These are phyloP conservation scores for Protomyctophum bolini DNA, from an alignment of 2,113 vertebrate species.

Conservation along the genomic window DNA sequence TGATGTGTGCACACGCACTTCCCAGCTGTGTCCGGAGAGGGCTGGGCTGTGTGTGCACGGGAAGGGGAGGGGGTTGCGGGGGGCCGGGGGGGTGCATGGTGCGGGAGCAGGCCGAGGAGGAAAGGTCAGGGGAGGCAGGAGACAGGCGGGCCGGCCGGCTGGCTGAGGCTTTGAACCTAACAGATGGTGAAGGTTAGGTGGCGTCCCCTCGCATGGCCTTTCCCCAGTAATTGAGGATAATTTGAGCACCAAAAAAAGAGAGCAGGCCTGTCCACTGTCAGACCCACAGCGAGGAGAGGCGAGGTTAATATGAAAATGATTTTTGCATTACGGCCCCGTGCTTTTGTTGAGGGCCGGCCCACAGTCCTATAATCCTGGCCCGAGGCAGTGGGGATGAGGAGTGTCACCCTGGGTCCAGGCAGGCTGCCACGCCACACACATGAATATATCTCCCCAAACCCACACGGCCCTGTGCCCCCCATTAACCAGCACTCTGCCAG, in stretches of 20 bases:
- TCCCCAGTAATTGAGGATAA: slow-evolving; percentile 98
- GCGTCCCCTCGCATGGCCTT: slow-evolving; percentile 93
- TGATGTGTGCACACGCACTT: slow-evolving; percentile 73
- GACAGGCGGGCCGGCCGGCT: slow-evolving; percentile 82
- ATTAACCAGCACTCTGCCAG: slow-evolving; percentile 83
- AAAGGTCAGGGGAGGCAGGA: slow-evolving; percentile 85
- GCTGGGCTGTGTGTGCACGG: slow-evolving; percentile 46
- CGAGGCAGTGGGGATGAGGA: slow-evolving; percentile 85
- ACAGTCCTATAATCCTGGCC: slow-evolving; percentile 95
- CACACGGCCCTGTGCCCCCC: slow-evolving; percentile 69
- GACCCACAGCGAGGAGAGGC: slow-evolving; percentile 83
- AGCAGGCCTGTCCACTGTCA: slow-evolving; percentile 91
- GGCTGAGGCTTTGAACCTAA: slow-evolving; percentile 89
- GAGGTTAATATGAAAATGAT: slow-evolving; percentile 97
- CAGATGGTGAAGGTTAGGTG: slow-evolving; percentile 98
- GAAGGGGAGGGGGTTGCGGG: slow-evolving; percentile 70
- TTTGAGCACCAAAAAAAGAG: slow-evolving; percentile 90
- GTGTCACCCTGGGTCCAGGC: slow-evolving; percentile 81
- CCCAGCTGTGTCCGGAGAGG: slow-evolving; percentile 73
- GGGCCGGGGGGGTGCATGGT: slow-evolving; percentile 54
- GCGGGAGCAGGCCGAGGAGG: slow-evolving; percentile 81
- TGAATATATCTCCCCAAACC: slow-evolving; percentile 79
- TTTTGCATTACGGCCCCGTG: slow-evolving; percentile 85
- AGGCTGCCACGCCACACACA: slow-evolving; percentile 75
- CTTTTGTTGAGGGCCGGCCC: slow-evolving; percentile 81